These are phyloP conservation scores for Leptodactylus fuscus DNA, from an alignment of 2,113 vertebrate genomes.

Conservation along the genomic window DNA sequence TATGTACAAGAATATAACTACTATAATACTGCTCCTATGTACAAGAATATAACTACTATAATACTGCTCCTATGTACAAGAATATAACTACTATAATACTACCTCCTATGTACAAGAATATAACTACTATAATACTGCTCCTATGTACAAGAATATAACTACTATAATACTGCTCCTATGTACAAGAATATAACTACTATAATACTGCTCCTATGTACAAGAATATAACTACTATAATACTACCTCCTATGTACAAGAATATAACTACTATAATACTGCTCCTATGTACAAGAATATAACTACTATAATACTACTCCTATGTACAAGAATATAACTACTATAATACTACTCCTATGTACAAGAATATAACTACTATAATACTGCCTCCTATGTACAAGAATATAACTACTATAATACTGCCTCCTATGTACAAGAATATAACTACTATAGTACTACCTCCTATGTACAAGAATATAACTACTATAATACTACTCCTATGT, in stretches of 20 bases:
- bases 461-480: conserved; percentile 15
- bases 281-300: conserved; percentile 6
- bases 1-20: too few species aligned
- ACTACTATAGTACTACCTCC: background rate
- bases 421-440: conserved; percentile 5
- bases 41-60: too few species aligned
- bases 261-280: background rate
- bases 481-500: background rate
- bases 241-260: too few species aligned
- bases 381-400: background rate
- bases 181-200: background rate
- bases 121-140: too few species aligned
- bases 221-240: background rate
- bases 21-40: too few species aligned
- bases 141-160: too few species aligned
- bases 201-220: background rate
- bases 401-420: conserved; percentile 12
- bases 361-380: conserved; percentile 5
- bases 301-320: conserved; percentile 2
- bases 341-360: background rate
- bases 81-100: too few species aligned
- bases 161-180: background rate
- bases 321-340: background rate
- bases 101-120: too few species aligned
- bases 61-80: too few species aligned